A percentile compares a stretch with the other conserved stretches of the same genome.
These are phyloP conservation scores for Ifrita kowaldi DNA, from an alignment of 2,113 vertebrate genomes.

Conservation along the genomic window DNA sequence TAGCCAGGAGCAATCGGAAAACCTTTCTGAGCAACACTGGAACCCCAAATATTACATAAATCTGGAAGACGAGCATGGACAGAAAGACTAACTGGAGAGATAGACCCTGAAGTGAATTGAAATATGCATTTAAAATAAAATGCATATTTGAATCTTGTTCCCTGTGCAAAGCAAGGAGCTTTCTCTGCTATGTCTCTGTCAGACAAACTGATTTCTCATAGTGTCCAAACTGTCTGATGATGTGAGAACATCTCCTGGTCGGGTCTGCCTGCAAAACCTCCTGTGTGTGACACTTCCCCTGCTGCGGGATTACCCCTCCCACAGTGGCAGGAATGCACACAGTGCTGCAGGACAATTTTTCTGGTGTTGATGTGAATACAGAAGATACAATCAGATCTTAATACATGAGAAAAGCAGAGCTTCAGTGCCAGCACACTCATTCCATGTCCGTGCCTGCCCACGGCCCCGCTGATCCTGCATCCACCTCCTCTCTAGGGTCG, in stretches of 20 bases:
- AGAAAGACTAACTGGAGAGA: constrained; percentile 52
- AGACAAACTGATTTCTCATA: not conserved
- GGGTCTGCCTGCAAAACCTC: not conserved
- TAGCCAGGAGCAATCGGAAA: constrained; percentile 68
- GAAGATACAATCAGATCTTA: not conserved
- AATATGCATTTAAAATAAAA: not conserved
- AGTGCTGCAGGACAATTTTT: not conserved
- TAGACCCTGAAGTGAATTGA: not conserved
- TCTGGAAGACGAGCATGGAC: constrained; percentile 41
- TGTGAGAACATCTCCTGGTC: not conserved
- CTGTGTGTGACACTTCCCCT: not conserved
- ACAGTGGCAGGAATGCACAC: not conserved
- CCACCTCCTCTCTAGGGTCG: fast-evolving
- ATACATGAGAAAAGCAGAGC: not conserved
- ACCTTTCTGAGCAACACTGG: constrained; percentile 76
- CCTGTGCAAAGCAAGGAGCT: not conserved
- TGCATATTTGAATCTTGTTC: not conserved
- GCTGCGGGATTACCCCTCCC: not conserved
- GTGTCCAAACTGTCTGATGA: not conserved
- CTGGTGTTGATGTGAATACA: not conserved
- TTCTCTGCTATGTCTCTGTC: not conserved
- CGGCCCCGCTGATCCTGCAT: not conserved
- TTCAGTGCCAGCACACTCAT: fast-evolving
- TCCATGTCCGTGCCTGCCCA: not conserved
- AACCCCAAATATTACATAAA: constrained; percentile 64